Evolutionary conservation across 2,888 invertebrate species (phyloP).

Genomic region (Chaitophorus viminalis): DNA sequence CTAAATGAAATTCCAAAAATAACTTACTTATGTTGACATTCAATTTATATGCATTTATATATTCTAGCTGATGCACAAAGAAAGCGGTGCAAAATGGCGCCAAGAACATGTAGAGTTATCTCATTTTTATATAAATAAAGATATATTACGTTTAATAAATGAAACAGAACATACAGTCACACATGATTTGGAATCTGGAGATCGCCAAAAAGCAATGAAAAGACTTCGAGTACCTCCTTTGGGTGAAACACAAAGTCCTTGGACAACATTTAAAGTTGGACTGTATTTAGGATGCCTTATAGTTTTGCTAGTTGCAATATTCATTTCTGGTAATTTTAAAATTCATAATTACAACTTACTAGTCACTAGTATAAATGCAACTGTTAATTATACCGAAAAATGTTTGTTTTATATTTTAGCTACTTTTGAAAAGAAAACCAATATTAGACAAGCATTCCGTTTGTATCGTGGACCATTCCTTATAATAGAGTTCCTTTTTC

Average conservation of each 20-base stretch:
- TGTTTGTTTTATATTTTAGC: conserved; percentile 62
- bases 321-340: conserved; percentile 73
- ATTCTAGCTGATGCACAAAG: conserved; percentile 73
- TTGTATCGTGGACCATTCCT: conserved; percentile 84
- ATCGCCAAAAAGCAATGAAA: conserved; percentile 88
- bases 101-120: conserved; percentile 83
- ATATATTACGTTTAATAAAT: conserved; percentile 83
- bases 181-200: conserved; percentile 79
- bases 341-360: neutral
- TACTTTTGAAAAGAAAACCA: conserved; percentile 51
- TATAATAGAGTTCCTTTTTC: conserved; percentile 78
- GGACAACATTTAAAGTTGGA: conserved; percentile 87
- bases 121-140: conserved; percentile 85
- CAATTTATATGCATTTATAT: neutral
- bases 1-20: too few species aligned
- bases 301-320: conserved; percentile 77
- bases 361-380: neutral
- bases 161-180: conserved; percentile 81
- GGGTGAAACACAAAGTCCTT: conserved; percentile 83
- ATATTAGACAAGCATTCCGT: conserved; percentile 69
- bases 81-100: conserved; percentile 81
- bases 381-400: neutral
- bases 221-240: conserved; percentile 84
- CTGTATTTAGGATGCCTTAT: conserved; percentile 85
- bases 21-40: neutral